Conservation (phyloP, 2,888 invertebrate species). For the Leptinotarsa juncta region DNA sequence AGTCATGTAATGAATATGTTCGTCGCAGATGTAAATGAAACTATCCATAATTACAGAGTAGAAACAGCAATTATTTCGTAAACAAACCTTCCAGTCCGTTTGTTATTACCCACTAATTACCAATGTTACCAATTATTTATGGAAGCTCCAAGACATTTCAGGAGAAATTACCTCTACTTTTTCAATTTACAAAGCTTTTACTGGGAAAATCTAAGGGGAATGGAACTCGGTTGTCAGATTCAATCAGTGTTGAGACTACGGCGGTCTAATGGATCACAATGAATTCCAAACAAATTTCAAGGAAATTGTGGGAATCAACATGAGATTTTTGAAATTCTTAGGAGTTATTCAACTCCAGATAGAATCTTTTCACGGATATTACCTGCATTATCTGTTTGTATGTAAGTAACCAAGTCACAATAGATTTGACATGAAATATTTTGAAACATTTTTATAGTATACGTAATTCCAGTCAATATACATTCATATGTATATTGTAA, state of each 20-base stretch:
- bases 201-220: background rate
- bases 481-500: no score
- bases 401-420: slow-evolving; percentile 14
- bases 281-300: slow-evolving; percentile 26
- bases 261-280: background rate
- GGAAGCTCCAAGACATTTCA: background rate
- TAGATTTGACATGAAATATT: no score
- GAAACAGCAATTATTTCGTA: slow-evolving; percentile 13
- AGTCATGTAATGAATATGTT: background rate
- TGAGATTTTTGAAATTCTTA: slow-evolving; percentile 25
- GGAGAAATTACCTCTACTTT: background rate
- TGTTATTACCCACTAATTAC: slow-evolving; percentile 19
- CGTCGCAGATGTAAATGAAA: background rate
- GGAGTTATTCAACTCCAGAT: slow-evolving; percentile 21
- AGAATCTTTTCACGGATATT: background rate
- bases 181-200: background rate
- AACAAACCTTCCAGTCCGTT: slow-evolving; percentile 6
- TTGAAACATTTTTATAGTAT: no score
- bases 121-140: background rate
- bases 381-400: slow-evolving; percentile 1
- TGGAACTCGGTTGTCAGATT: background rate
- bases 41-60: background rate
- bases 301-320: slow-evolving; percentile 35
- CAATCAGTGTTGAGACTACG: background rate
- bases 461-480: no score